A percentile compares a stretch with the other conserved stretches of the same genome.
Conservation (phyloP, 1,140 invertebrate species). For the Elysia chlorotica region DNA sequence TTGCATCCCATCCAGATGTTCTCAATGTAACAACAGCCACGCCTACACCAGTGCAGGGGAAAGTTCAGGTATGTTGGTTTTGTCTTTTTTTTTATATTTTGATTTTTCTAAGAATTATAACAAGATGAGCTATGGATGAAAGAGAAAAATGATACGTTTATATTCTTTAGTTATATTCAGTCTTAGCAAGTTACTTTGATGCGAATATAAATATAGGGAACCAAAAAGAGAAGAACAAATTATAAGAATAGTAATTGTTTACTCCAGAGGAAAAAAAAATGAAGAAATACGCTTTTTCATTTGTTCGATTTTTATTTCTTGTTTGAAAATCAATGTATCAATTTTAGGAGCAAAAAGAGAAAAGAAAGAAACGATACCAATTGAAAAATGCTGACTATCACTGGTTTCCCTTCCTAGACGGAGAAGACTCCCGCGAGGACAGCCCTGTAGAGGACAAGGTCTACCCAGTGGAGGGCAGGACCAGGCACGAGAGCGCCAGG, state of each 20-base stretch:
- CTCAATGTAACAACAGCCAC: conserved; percentile 11
- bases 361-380: too few species aligned
- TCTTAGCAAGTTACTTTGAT: not conserved
- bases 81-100: not conserved
- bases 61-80: not conserved
- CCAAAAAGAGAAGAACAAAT: not conserved
- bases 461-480: not conserved
- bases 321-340: not conserved
- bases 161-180: not conserved
- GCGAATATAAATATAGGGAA: not conserved
- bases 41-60: conserved; percentile 21
- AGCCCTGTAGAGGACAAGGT: conserved; percentile 10
- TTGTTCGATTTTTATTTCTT: not conserved
- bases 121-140: not conserved
- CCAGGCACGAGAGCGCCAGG: too few species aligned
- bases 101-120: not conserved
- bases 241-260: not conserved
- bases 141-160: not conserved
- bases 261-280: not conserved
- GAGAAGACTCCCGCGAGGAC: conserved; percentile 16
- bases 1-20: too few species aligned
- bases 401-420: conserved; percentile 2
- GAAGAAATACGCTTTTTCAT: not conserved
- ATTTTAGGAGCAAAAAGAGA: too few species aligned
- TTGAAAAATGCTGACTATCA: too few species aligned